These are phyloP conservation scores for Craniophora ligustri DNA, from an alignment of 2,888 invertebrate species.

Conservation along the genomic window DNA sequence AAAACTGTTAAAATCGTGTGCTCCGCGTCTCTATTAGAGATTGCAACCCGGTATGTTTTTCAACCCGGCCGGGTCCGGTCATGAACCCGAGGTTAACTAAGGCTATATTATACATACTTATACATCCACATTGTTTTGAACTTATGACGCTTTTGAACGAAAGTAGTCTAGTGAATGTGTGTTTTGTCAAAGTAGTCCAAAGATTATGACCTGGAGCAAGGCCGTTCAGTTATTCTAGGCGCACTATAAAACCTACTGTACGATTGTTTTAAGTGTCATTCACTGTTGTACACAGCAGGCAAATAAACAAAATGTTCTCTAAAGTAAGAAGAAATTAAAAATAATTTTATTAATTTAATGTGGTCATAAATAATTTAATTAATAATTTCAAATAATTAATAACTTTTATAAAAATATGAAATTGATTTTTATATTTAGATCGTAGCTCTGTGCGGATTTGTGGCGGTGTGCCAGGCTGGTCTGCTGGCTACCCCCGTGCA, in stretches of 20 bases:
- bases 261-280: slow-evolving; percentile 51
- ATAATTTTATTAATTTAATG: no score
- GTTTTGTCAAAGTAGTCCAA: slow-evolving; percentile 17
- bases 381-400: no score
- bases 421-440: slow-evolving; percentile 59
- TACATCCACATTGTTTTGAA: slow-evolving; percentile 2
- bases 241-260: slow-evolving; percentile 57
- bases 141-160: slow-evolving; percentile 5
- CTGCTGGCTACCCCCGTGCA: slow-evolving; percentile 68
- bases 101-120: no score
- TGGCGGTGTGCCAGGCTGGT: slow-evolving; percentile 68
- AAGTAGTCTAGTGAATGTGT: slow-evolving; percentile 28
- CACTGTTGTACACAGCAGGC: slow-evolving; percentile 56
- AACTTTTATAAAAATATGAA: no score
- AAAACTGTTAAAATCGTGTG: no score
- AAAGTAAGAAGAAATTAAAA: no score
- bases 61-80: no score
- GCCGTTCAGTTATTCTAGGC: slow-evolving; percentile 53
- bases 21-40: no score
- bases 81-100: no score
- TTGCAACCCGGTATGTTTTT: no score
- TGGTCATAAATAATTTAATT: no score
- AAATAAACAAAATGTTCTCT: slow-evolving; percentile 71
- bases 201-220: slow-evolving; percentile 63
- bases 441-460: slow-evolving; percentile 64